Evolutionary conservation across 2,113 vertebrate species (phyloP).

Genomic region (Muntiacus reevesi): DNA sequence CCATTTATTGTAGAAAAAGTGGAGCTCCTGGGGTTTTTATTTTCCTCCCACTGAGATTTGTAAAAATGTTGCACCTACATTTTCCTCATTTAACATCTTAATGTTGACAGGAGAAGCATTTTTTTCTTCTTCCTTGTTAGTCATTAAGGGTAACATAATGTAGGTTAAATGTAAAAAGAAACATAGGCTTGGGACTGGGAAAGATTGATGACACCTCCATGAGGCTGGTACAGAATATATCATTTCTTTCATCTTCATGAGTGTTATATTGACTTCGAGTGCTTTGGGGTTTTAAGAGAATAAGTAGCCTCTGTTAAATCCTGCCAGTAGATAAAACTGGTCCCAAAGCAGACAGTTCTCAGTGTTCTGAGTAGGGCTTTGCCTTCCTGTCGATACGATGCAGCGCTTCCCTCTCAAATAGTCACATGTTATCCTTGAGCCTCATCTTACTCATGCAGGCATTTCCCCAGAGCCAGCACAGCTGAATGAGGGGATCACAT

Average conservation of each 20-base stretch:
- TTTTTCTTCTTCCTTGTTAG: neutral
- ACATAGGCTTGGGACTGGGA: neutral
- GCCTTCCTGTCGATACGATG: neutral
- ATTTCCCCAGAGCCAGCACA: neutral
- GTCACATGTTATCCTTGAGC: neutral
- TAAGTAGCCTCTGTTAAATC: neutral
- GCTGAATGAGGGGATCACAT: neutral
- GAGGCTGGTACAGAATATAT: neutral
- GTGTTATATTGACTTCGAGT: neutral
- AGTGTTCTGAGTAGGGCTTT: neutral
- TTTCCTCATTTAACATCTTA: neutral
- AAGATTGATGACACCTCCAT: neutral
- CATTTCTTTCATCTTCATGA: neutral
- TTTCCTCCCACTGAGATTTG: neutral
- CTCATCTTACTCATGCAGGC: neutral
- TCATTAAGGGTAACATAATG: conserved; percentile 9
- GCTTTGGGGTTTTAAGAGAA: neutral
- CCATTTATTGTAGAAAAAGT: neutral
- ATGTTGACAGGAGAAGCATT: neutral
- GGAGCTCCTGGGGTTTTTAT: neutral
- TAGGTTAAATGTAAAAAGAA: neutral
- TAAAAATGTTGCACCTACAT: neutral
- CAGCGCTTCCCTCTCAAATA: neutral
- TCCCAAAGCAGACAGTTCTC: neutral
- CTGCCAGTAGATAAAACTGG: neutral